These are phyloP conservation scores for Mechanitis messenoides DNA, from an alignment of 2,888 invertebrate genomes.

Conservation along the genomic window DNA sequence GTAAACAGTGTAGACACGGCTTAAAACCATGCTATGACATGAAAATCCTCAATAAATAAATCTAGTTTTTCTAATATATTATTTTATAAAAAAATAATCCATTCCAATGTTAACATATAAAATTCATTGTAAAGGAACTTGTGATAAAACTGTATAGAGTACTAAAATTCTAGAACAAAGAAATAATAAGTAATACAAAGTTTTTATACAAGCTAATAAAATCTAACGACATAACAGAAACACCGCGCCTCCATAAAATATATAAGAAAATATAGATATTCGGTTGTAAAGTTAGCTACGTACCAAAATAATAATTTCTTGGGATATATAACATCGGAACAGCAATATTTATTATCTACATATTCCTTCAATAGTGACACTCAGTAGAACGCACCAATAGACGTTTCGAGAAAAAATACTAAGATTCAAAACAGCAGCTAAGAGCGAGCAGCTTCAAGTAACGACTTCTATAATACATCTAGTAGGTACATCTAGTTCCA, in stretches of 20 bases:
- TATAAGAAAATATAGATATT: conserved; percentile 57
- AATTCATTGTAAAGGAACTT: conserved; percentile 4
- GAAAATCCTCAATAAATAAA: conserved; percentile 1
- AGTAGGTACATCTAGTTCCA: no score
- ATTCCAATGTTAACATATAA: background rate
- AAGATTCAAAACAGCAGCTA: no score
- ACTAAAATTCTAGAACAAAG: no score
- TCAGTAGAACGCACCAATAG: no score
- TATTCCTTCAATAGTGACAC: conserved; percentile 32
- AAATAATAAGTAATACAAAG: conserved; percentile 3
- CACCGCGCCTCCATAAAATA: conserved; percentile 38
- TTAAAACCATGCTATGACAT: no score
- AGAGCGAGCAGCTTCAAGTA: no score
- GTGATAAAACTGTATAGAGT: background rate
- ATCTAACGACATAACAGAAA: conserved; percentile 13
- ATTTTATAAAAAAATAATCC: conserved; percentile 1
- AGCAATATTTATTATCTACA: conserved; percentile 25
- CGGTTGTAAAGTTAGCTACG: conserved; percentile 31
- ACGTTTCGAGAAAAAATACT: no score
- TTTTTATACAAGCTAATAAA: background rate
- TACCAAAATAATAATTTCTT: conserved; percentile 46
- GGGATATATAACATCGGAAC: conserved; percentile 43
- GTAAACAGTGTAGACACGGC: no score
- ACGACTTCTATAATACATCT: no score
- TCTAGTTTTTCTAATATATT: background rate